Evolutionary conservation across 2,113 vertebrate species (phyloP).

Genomic region (Reinhardtius hippoglossoides): DNA sequence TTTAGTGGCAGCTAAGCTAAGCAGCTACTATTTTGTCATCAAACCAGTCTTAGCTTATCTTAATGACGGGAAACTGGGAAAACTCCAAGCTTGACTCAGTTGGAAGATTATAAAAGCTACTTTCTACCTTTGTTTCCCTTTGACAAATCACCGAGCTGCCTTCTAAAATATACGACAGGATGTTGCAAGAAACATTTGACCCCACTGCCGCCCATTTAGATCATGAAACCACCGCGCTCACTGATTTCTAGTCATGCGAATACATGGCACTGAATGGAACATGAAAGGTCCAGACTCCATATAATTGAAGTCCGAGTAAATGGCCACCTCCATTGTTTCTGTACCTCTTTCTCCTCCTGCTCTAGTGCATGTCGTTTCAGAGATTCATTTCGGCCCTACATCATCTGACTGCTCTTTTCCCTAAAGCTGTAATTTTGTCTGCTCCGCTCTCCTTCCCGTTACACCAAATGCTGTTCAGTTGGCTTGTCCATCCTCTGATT

Average conservation of each 20-base stretch:
- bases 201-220: neutral
- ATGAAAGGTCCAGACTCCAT: conserved; percentile 4
- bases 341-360: neutral
- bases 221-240: neutral
- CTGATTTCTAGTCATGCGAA: neutral
- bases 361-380: neutral
- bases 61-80: too few relatives aligned
- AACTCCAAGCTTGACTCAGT: too few relatives aligned
- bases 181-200: neutral
- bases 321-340: conserved; percentile 18
- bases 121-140: too few relatives aligned
- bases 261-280: neutral
- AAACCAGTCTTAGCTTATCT: too few relatives aligned
- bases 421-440: conserved; percentile 23
- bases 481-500: conserved; percentile 63
- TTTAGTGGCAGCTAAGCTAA: too few relatives aligned
- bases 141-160: neutral
- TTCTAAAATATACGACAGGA: neutral
- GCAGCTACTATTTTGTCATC: too few relatives aligned
- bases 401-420: conserved; percentile 34
- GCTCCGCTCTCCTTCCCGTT: conserved; percentile 13
- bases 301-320: conserved; percentile 1
- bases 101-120: too few relatives aligned
- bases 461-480: conserved; percentile 31
- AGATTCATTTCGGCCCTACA: neutral